Conservation (phyloP, 2,888 invertebrate species). For the Hemicrepidius hirtus region DNA sequence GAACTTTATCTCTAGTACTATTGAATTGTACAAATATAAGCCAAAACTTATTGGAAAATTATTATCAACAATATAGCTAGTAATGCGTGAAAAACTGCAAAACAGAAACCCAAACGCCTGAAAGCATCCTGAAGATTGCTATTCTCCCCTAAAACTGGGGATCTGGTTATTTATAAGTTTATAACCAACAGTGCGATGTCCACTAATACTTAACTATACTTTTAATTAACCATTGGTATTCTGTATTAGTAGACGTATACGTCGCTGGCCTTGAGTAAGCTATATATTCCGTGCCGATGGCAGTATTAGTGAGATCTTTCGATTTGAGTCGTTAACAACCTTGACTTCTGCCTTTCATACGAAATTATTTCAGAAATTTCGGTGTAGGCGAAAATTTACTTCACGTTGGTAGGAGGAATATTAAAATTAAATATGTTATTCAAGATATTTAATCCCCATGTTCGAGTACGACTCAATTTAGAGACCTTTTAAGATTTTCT, state of each 20-base stretch:
- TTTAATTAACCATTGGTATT: constrained; percentile 27
- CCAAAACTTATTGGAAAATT: too few species aligned
- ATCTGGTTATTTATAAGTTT: too few species aligned
- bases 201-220: too few species aligned
- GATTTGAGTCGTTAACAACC: constrained; percentile 43
- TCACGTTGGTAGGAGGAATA: constrained; percentile 13
- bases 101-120: too few species aligned
- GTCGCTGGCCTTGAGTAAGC: constrained; percentile 45
- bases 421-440: constrained; percentile 28
- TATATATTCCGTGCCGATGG: constrained; percentile 38
- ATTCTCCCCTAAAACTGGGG: too few species aligned
- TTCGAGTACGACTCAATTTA: constrained; percentile 30
- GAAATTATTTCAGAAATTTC: constrained; percentile 40
- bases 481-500: constrained; percentile 27
- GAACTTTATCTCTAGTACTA: too few species aligned
- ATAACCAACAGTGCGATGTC: too few species aligned
- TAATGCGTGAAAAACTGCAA: too few species aligned
- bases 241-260: constrained; percentile 39
- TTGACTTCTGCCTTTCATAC: constrained; percentile 49
- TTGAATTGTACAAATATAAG: too few species aligned
- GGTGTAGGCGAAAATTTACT: constrained; percentile 38
- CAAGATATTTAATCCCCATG: constrained; percentile 25
- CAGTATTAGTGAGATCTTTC: constrained; percentile 46
- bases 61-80: too few species aligned
- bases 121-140: too few species aligned